A percentile compares a stretch with the other conserved stretches of the same genome.
These are phyloP conservation scores for Mormyrops boulengeri DNA, from an alignment of 2,797 vertebrate genomes.

Conservation along the genomic window DNA sequence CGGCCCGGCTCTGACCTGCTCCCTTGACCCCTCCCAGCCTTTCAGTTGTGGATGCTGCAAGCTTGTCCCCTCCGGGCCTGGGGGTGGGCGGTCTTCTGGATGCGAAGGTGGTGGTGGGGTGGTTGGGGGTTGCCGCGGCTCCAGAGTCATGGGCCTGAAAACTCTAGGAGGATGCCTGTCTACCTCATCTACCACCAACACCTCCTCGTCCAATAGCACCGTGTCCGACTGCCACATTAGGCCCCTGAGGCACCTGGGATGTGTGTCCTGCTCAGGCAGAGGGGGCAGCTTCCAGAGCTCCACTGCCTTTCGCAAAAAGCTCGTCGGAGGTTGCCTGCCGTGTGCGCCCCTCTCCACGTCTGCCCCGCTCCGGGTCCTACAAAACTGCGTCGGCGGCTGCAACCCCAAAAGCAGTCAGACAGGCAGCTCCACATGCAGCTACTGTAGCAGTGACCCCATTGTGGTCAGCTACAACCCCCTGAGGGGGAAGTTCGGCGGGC, in stretches of 20 bases:
- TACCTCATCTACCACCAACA: constrained; percentile 67
- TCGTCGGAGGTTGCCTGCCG: constrained; percentile 68
- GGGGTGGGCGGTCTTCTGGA: constrained; percentile 47
- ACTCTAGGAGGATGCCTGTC: constrained; percentile 69
- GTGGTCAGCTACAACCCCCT: constrained; percentile 75
- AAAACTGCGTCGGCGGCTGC: constrained; percentile 70
- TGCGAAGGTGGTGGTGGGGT: constrained; percentile 35
- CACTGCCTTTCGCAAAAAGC: constrained; percentile 60
- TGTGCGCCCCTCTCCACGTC: constrained; percentile 64
- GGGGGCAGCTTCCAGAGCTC: constrained; percentile 62
- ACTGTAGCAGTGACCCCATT: constrained; percentile 79
- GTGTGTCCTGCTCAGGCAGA: constrained; percentile 62
- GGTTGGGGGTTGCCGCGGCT: constrained; percentile 55
- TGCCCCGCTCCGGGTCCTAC: constrained; percentile 65
- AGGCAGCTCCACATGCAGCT: constrained; percentile 75
- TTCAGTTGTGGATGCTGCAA: constrained; percentile 74
- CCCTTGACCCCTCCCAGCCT: constrained; percentile 68
- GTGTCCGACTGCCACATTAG: constrained; percentile 59
- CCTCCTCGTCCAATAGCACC: constrained; percentile 68
- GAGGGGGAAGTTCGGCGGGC: constrained; percentile 56
- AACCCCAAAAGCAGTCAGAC: constrained; percentile 70
- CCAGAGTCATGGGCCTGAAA: constrained; percentile 60
- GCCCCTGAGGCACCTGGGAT: constrained; percentile 60
- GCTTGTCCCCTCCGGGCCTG: constrained; percentile 61
- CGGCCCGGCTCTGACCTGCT: constrained; percentile 70